These are phyloP conservation scores for Numenius arquata DNA, from an alignment of 2,113 vertebrate species.

Conservation along the genomic window DNA sequence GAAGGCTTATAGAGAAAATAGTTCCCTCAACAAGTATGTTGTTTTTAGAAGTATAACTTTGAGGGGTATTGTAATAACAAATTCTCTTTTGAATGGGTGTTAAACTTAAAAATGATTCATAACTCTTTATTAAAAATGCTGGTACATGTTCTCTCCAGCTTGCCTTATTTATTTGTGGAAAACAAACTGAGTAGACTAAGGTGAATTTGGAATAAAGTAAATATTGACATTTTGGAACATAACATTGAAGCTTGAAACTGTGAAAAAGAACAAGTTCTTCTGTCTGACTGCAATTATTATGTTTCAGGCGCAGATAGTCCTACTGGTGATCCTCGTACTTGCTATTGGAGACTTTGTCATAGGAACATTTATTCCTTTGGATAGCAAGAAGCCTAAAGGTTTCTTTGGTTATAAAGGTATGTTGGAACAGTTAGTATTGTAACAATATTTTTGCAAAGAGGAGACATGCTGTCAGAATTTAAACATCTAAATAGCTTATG, in stretches of 20 bases:
- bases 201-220: neutral
- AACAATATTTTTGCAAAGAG: neutral
- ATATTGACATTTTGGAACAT: neutral
- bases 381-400: conserved; percentile 84
- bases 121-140: neutral
- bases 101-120: neutral
- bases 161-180: neutral
- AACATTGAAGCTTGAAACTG: neutral
- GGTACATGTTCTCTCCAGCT: neutral
- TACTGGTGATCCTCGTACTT: conserved; percentile 88
- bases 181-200: neutral
- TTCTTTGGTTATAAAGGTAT: conserved; percentile 93
- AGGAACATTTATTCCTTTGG: conserved; percentile 88
- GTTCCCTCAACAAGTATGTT: neutral
- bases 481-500: neutral
- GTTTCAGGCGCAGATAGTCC: conserved; percentile 93
- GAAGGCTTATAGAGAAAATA: neutral
- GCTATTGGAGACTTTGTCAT: conserved; percentile 94
- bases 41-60: neutral
- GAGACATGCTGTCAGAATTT: neutral
- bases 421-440: neutral
- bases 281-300: conserved; percentile 24
- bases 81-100: neutral
- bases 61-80: rapidly evolving
- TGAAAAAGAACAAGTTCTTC: neutral